Percentiles rank a stretch among this genome's conserved stretches.
Conservation (phyloP, 2,797 vertebrate species). For the Clarias fuscus region DNA sequence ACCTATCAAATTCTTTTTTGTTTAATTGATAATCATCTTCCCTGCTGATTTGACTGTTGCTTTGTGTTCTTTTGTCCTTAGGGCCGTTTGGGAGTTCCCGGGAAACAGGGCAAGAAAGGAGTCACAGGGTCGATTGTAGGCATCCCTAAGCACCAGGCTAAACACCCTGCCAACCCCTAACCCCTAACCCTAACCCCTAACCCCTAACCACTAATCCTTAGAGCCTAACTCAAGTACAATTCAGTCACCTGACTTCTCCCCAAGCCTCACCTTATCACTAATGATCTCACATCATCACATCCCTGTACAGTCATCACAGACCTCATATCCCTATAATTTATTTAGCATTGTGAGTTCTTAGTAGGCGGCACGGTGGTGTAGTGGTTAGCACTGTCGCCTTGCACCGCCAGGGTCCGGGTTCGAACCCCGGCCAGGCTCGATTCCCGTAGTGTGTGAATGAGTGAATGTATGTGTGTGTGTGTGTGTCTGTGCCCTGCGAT, state of each 20-base stretch:
- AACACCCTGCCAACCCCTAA: not conserved
- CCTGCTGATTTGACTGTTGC: not conserved
- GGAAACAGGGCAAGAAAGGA: conserved; percentile 75
- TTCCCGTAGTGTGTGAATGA: no score
- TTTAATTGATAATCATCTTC: not conserved
- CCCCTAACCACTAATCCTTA: not conserved
- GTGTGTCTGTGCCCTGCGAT: no score
- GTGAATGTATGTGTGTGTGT: no score
- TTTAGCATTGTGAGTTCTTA: not conserved
- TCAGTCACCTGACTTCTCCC: no score
- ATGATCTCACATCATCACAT: not conserved
- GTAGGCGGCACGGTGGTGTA: no score
- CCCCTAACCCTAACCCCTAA: not conserved
- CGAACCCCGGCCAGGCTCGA: no score
- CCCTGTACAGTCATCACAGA: not conserved
- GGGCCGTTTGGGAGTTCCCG: conserved; percentile 72
- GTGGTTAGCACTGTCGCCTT: no score
- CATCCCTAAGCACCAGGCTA: conserved; percentile 31
- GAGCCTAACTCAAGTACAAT: not conserved
- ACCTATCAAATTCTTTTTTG: not conserved
- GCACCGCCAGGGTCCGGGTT: no score
- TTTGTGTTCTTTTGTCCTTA: conserved; percentile 52
- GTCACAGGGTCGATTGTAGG: conserved; percentile 68
- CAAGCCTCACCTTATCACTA: not conserved
- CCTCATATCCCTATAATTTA: not conserved